A percentile compares a stretch with the other conserved stretches of the same genome.
These are phyloP conservation scores for Amphiprion percula DNA, from an alignment of 2,113 vertebrate genomes.

Conservation along the genomic window DNA sequence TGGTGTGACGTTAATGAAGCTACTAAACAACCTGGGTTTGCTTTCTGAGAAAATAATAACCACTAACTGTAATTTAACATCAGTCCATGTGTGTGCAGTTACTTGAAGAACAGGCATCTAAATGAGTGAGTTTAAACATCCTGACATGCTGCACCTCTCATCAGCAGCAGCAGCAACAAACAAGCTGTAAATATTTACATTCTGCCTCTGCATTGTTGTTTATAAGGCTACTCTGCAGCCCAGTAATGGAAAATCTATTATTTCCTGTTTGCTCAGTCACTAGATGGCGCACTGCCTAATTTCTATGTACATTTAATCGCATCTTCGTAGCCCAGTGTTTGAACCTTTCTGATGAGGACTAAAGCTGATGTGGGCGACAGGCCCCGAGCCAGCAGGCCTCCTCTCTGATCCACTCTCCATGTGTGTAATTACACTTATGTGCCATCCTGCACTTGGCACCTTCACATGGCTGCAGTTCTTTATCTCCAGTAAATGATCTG, in stretches of 20 bases:
- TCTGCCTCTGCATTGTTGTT: constrained; percentile 36
- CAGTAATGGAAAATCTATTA: constrained; percentile 13
- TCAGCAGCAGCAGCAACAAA: constrained; percentile 1
- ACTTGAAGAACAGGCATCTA: no score
- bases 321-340: constrained; percentile 52
- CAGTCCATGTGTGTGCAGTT: not conserved
- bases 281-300: constrained; percentile 66
- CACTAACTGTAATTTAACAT: no score
- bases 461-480: constrained; percentile 43
- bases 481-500: constrained; percentile 19
- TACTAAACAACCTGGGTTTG: not conserved
- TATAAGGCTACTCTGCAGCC: constrained; percentile 28
- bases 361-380: constrained; percentile 36
- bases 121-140: not conserved
- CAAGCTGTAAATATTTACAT: constrained; percentile 13
- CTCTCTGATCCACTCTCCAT: not conserved
- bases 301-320: constrained; percentile 19
- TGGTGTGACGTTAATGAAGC: not conserved
- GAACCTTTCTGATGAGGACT: constrained; percentile 46
- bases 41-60: no score
- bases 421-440: constrained; percentile 4
- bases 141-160: not conserved
- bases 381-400: constrained; percentile 43
- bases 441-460: not conserved
- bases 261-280: constrained; percentile 27